A percentile compares a stretch with the other conserved stretches of the same genome.
phyloP scores from a whole-genome alignment of 2,797 vertebrate species.

The Carapus acus region DNA sequence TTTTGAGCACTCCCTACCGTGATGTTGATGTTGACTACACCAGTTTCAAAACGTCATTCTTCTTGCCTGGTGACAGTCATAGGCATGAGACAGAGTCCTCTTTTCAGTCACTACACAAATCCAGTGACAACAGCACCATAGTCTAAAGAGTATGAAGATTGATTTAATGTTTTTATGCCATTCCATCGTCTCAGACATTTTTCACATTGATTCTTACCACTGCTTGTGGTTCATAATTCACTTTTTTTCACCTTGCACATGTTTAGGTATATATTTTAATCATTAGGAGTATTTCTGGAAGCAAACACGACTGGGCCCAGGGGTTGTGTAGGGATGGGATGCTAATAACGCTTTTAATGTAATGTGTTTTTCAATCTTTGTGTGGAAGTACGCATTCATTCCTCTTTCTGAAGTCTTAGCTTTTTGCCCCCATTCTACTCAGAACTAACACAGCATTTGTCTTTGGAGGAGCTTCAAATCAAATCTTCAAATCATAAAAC shows the following conservation, averaged over 20 bases:
- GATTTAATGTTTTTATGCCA: slow-evolving; percentile 44
- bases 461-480: slow-evolving; percentile 21
- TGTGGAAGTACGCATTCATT: slow-evolving; percentile 44
- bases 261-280: slow-evolving; percentile 49
- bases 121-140: slow-evolving; percentile 1
- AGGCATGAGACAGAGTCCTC: slow-evolving; percentile 7
- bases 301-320: slow-evolving; percentile 37
- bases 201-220: slow-evolving; percentile 19
- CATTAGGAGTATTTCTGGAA: slow-evolving; percentile 45
- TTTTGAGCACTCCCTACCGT: background rate
- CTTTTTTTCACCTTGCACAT: slow-evolving; percentile 7
- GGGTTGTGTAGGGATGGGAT: slow-evolving; percentile 25
- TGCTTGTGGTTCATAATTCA: slow-evolving; percentile 22
- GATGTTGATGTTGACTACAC: slow-evolving; percentile 1
- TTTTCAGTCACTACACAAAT: slow-evolving; percentile 25
- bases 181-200: slow-evolving; percentile 22
- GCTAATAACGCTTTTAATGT: slow-evolving; percentile 42
- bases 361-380: slow-evolving; percentile 13
- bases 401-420: slow-evolving; percentile 19
- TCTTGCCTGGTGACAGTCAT: background rate
- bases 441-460: slow-evolving; percentile 33
- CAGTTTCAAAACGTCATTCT: background rate
- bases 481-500: slow-evolving; percentile 33
- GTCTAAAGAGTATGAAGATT: slow-evolving; percentile 41
- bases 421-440: slow-evolving; percentile 18